phyloP scores from a whole-genome alignment of 1,140 invertebrate genomes.

The Drosophila micromelanica region DNA sequence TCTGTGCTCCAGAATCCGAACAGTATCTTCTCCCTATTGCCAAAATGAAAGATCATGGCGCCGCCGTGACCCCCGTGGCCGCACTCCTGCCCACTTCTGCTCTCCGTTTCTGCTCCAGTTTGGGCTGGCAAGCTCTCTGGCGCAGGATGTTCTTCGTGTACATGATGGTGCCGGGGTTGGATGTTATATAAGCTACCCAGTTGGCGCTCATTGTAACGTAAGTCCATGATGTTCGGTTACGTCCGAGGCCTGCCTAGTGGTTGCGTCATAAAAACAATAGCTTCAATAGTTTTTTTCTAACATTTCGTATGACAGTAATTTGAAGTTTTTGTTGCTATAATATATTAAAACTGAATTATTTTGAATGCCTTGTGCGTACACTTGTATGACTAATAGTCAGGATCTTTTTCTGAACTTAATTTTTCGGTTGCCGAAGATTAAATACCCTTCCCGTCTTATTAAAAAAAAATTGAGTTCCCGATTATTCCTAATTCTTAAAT shows the following conservation, averaged over 20 bases:
- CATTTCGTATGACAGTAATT: conserved; percentile 11
- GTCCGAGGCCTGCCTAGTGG: conserved; percentile 6
- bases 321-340: background rate
- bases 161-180: conserved; percentile 14
- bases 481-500: too few species aligned
- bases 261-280: conserved; percentile 6
- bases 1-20: conserved; percentile 58
- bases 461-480: too few species aligned
- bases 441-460: too few species aligned
- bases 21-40: conserved; percentile 51
- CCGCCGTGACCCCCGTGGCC: conserved; percentile 5
- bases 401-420: too few species aligned
- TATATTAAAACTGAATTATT: background rate
- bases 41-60: conserved; percentile 54
- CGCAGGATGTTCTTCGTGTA: background rate
- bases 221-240: conserved; percentile 17
- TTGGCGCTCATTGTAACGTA: conserved; percentile 7
- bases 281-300: background rate
- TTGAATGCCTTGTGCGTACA: too few species aligned
- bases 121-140: background rate
- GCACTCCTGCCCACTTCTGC: background rate
- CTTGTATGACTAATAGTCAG: too few species aligned
- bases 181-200: background rate
- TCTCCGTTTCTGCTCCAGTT: background rate
- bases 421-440: too few species aligned